phyloP scores from a whole-genome alignment of 2,113 vertebrate genomes.

The Brachypteracias leptosomus region DNA sequence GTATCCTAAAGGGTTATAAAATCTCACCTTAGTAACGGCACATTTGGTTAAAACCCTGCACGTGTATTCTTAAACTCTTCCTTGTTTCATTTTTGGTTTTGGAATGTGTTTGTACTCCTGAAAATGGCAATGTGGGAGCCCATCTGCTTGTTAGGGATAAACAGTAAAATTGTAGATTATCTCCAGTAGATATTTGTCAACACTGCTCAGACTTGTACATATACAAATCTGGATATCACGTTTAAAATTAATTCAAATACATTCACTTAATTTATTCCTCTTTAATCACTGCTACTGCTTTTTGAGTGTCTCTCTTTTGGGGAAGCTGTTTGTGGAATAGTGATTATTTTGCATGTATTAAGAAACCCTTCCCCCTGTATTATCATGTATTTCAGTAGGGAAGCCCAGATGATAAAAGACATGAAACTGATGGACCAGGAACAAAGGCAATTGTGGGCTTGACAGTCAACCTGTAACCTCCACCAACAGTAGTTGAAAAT shows the following conservation, averaged over 20 bases:
- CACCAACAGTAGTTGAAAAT: background rate
- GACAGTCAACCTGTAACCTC: background rate
- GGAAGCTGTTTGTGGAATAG: background rate
- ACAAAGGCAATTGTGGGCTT: background rate
- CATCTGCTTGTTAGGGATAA: conserved; percentile 56
- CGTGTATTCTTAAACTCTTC: background rate
- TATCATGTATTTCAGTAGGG: background rate
- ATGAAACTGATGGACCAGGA: background rate
- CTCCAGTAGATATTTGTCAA: conserved; percentile 33
- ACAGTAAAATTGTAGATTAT: conserved; percentile 3
- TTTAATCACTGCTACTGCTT: background rate
- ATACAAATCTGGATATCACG: background rate
- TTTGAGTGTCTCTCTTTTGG: background rate
- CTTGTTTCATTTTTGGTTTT: background rate
- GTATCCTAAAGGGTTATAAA: background rate
- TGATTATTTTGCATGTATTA: background rate
- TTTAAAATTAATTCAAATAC: background rate
- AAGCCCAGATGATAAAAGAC: conserved; percentile 1
- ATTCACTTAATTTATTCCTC: background rate
- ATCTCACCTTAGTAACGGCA: background rate
- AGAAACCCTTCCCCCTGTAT: background rate
- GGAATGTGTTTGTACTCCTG: background rate
- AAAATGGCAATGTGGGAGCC: conserved; percentile 9
- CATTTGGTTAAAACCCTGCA: background rate
- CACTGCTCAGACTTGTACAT: background rate